phyloP scores from a whole-genome alignment of 2,888 invertebrate species.

The Ormyrus nitidulus region DNA sequence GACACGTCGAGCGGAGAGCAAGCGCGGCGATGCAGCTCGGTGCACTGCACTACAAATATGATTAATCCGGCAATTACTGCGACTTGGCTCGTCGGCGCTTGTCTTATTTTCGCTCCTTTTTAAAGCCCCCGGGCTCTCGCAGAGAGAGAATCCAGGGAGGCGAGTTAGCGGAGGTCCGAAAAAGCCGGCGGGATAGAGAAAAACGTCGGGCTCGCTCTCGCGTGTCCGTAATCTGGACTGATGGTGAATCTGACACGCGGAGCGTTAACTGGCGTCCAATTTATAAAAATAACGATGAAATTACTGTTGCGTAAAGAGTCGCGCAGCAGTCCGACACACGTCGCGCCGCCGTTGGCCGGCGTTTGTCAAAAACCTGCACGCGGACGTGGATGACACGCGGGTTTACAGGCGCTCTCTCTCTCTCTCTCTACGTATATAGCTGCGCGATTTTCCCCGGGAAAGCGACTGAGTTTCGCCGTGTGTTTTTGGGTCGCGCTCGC shows the following conservation, averaged over 20 bases:
- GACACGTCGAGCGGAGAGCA: too few species aligned
- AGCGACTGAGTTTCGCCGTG: background rate
- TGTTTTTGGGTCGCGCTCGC: slow-evolving; percentile 2
- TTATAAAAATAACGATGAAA: slow-evolving; percentile 76
- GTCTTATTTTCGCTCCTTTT: too few species aligned
- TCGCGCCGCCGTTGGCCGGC: slow-evolving; percentile 14
- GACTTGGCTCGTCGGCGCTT: too few species aligned
- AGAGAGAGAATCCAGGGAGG: too few species aligned
- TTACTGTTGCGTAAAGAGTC: slow-evolving; percentile 73
- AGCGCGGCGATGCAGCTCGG: background rate
- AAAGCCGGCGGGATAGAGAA: slow-evolving; percentile 5
- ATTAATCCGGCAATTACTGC: background rate
- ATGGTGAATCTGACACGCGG: slow-evolving; percentile 67
- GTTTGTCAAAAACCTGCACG: slow-evolving; percentile 51
- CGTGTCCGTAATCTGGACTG: slow-evolving; percentile 56
- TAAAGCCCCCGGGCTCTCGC: background rate
- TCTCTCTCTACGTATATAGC: background rate
- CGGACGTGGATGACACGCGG: slow-evolving; percentile 47
- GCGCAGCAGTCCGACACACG: slow-evolving; percentile 31
- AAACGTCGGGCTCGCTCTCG: slow-evolving; percentile 31
- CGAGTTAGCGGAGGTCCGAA: background rate
- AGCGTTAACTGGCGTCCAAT: slow-evolving; percentile 75
- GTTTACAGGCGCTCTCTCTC: slow-evolving; percentile 38
- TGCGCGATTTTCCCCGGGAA: slow-evolving; percentile 25
- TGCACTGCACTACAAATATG: background rate